Evolutionary conservation across 2,113 vertebrate genomes (phyloP).

Genomic region (Ellobius talpinus): DNA sequence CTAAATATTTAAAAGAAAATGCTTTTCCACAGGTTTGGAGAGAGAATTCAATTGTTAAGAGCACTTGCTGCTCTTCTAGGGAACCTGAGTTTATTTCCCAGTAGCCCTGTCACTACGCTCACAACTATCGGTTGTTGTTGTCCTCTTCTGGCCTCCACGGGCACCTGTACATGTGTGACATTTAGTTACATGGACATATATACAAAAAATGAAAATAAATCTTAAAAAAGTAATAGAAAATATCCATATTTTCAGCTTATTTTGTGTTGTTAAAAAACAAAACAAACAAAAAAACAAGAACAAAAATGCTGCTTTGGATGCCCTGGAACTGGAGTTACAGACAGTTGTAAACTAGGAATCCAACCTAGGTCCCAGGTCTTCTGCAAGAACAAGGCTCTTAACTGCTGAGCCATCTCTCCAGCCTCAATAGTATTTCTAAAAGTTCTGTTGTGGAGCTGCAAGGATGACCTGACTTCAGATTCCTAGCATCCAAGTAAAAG

Average conservation of each 20-base stretch:
- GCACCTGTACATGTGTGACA: neutral
- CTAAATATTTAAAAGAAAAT: slow-evolving; percentile 46
- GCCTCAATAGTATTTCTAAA: slow-evolving; percentile 43
- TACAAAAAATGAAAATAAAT: neutral
- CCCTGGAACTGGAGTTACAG: neutral
- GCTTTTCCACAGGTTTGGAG: neutral
- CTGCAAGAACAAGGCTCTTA: neutral
- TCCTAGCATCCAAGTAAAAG: neutral
- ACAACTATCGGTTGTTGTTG: neutral
- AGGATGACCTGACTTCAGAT: neutral
- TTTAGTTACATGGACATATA: neutral
- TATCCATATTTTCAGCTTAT: neutral
- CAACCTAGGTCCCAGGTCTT: neutral
- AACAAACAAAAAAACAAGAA: slow-evolving; percentile 20
- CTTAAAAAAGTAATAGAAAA: neutral
- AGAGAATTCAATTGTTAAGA: neutral
- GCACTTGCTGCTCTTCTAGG: neutral
- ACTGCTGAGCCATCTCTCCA: neutral
- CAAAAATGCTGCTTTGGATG: neutral
- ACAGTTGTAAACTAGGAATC: neutral
- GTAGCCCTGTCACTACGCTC: neutral
- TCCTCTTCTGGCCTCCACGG: neutral
- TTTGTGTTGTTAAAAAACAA: slow-evolving; percentile 37
- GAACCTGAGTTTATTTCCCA: neutral
- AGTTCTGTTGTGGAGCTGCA: slow-evolving; percentile 25